These are phyloP conservation scores for Xylophagus ater DNA, from an alignment of 2,888 invertebrate genomes.

Conservation along the genomic window DNA sequence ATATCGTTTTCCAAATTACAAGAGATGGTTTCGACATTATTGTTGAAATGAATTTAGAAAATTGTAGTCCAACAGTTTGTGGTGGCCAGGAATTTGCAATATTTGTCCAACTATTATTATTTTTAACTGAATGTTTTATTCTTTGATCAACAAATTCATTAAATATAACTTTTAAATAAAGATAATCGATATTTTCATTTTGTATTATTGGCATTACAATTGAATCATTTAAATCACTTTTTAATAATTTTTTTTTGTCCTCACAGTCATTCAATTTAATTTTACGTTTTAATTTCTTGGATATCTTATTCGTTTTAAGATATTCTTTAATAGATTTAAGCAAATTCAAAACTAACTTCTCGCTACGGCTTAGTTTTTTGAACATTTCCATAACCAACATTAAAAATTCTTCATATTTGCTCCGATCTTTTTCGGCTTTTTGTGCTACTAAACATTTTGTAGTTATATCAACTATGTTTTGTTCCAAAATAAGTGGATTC, in stretches of 20 bases:
- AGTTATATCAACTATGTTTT: slow-evolving; percentile 26
- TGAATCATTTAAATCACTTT: too few relatives aligned
- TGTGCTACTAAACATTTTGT: slow-evolving; percentile 26
- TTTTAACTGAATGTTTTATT: not conserved
- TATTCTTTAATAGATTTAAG: slow-evolving; percentile 28
- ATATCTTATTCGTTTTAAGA: slow-evolving; percentile 20
- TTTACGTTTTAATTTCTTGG: slow-evolving; percentile 19
- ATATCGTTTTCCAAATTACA: slow-evolving; percentile 33
- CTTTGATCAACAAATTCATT: slow-evolving; percentile 20
- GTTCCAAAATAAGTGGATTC: slow-evolving; percentile 33
- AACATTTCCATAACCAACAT: slow-evolving; percentile 32
- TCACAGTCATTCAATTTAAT: too few relatives aligned
- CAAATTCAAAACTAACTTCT: slow-evolving; percentile 31
- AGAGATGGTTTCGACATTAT: slow-evolving; percentile 34
- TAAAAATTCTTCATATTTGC: slow-evolving; percentile 29
- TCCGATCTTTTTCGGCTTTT: slow-evolving; percentile 22
- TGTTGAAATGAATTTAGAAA: slow-evolving; percentile 29
- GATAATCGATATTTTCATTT: not conserved
- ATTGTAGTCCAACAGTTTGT: slow-evolving; percentile 26
- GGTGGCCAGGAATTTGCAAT: slow-evolving; percentile 30
- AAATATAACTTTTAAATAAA: slow-evolving; percentile 22
- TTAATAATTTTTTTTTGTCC: too few relatives aligned
- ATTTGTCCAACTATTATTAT: slow-evolving; percentile 19
- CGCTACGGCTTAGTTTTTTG: slow-evolving; percentile 30
- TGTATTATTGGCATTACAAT: not conserved